A percentile compares a stretch with the other conserved stretches of the same genome.
Conservation (phyloP, 2,797 vertebrate genomes). For the Microtus agrestis region DNA sequence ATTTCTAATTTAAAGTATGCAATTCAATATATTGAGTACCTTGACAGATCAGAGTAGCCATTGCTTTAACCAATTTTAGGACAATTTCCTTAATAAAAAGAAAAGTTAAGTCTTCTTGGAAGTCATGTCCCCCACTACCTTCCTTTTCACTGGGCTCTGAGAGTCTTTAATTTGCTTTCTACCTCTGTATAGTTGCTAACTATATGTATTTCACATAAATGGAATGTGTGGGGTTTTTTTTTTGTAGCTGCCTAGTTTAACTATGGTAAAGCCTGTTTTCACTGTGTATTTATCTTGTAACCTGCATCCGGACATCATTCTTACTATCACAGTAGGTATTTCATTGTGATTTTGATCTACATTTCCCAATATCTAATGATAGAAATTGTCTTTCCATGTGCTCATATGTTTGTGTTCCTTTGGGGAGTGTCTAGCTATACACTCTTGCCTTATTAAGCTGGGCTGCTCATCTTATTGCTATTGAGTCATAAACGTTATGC, state of each 20-base stretch:
- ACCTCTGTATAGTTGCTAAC: background rate
- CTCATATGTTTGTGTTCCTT: background rate
- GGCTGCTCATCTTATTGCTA: background rate
- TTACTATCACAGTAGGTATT: background rate
- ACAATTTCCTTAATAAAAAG: background rate
- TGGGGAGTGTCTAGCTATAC: background rate
- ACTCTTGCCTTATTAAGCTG: background rate
- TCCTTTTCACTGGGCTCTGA: too few relatives aligned
- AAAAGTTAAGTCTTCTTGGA: background rate
- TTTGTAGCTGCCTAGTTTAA: background rate
- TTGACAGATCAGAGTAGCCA: background rate
- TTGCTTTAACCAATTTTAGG: background rate
- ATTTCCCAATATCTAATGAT: background rate
- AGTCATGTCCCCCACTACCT: background rate
- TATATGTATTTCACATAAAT: background rate
- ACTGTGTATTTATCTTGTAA: background rate
- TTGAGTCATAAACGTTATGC: background rate
- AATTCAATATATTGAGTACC: background rate
- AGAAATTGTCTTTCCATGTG: background rate
- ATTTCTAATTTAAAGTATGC: background rate
- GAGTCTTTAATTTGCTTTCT: background rate
- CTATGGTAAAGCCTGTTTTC: background rate
- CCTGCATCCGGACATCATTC: background rate
- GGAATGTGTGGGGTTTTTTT: background rate
- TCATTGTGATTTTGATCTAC: background rate